Evolutionary conservation across 2,113 vertebrate species (phyloP), one percentile per base, ranked within the genome.

Genomic region (Xyliphius kryptos): DNA sequence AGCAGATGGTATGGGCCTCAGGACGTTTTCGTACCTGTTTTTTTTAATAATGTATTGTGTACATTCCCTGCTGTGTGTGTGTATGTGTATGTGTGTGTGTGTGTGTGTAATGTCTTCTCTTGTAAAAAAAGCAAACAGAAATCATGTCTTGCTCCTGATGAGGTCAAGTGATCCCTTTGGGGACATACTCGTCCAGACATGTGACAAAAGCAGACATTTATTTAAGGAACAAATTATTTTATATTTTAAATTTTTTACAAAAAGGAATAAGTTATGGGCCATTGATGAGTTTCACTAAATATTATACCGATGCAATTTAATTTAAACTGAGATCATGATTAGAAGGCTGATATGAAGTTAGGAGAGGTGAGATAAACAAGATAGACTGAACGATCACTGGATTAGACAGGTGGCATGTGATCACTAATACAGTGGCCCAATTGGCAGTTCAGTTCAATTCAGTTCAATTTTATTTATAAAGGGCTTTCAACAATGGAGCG

Each of bases 1-100:
- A 48, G 52, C 66, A 55, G 26, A 61, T 68, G 66, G 36, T 55
- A 54, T 55, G 66, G 41, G 12, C n/a, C n/a, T n/a, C n/a, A n/a
- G n/a, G n/a, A n/a, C n/a, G n/a, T n/a, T n/a, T n/a, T n/a, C n/a
- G n/a, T n/a, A n/a, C n/a, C n/a, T n/a, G n/a, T n/a, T n/a, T n/a
- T n/a, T n/a, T n/a, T n/a, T n/a, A n/a, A n/a, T n/a, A n/a, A n/a
- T n/a, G n/a, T n/a, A n/a, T n/a, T 41, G 37, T 38, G 3, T n/a
- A n/a, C n/a, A n/a, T n/a, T n/a, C n/a, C n/a, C n/a, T n/a, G n/a
- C n/a, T n/a, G n/a, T n/a, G n/a, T 6, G 32, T 56, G 37, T 20
- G 17, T 46, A 9, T 43, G 17, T 20, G 13, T 44, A 3, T 43
- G n/a, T n/a, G n/a, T n/a, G n/a, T n/a, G n/a, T n/a, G n/a, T n/a